A percentile compares a stretch with the other conserved stretches of the same genome.
Conservation (phyloP, 2,113 vertebrate species). For the Marmota flaviventris region DNA sequence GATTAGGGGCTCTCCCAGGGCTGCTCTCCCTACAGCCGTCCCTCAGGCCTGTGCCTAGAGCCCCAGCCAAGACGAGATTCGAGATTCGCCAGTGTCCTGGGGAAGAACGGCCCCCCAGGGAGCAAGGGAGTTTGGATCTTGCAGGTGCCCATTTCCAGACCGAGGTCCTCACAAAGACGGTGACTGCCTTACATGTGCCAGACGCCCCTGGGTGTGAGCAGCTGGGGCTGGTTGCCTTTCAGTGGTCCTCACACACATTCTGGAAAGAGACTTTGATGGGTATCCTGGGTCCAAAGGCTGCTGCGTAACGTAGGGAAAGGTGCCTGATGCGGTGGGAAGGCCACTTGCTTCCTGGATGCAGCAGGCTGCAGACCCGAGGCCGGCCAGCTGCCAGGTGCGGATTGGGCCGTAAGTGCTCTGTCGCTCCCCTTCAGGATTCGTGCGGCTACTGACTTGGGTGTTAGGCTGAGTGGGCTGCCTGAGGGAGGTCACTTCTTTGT, state of each 20-base stretch:
- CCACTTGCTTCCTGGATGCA: not conserved
- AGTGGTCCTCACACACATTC: not conserved
- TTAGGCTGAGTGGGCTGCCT: fast-evolving
- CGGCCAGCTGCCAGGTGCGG: not conserved
- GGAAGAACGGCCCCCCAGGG: not conserved
- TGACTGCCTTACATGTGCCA: not conserved
- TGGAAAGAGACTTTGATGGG: not conserved
- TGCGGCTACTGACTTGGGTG: no score
- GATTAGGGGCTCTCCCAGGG: conserved; percentile 85
- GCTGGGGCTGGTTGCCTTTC: not conserved
- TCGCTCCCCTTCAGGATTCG: not conserved
- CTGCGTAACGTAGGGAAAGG: not conserved
- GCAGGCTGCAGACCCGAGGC: fast-evolving
- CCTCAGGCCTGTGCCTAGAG: conserved; percentile 52
- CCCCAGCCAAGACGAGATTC: not conserved
- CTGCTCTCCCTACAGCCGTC: conserved; percentile 82
- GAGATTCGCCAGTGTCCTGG: not conserved
- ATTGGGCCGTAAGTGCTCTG: fast-evolving
- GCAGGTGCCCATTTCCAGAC: not conserved
- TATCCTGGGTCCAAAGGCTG: not conserved
- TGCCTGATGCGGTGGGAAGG: not conserved
- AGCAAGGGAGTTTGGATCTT: not conserved
- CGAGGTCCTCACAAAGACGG: not conserved
- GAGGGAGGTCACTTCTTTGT: not conserved
- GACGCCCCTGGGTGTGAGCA: not conserved